Conservation (phyloP, 1,140 invertebrate species). For the Drosophila novamexicana region DNA sequence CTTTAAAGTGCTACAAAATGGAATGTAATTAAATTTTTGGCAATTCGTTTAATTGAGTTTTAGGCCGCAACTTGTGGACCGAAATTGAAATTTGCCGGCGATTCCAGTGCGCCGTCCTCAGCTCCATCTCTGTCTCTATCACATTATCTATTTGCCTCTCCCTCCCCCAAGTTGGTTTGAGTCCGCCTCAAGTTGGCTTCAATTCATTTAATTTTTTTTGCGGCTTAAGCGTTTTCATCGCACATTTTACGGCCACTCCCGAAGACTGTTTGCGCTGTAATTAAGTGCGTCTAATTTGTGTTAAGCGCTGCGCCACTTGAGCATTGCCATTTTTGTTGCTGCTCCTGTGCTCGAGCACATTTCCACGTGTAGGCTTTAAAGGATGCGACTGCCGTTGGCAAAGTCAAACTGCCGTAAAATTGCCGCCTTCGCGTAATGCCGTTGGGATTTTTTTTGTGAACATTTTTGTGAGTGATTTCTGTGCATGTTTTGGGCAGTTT, state of each 20-base stretch:
- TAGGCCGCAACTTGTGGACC: constrained; percentile 68
- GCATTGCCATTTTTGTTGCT: constrained; percentile 47
- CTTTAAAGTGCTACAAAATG: constrained; percentile 45
- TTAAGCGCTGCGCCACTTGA: constrained; percentile 77
- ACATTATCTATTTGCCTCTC: not conserved
- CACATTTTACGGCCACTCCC: constrained; percentile 59
- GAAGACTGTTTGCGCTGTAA: constrained; percentile 75
- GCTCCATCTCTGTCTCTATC: not conserved
- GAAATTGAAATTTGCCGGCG: constrained; percentile 58
- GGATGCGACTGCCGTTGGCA: constrained; percentile 50
- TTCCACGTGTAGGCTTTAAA: constrained; percentile 58
- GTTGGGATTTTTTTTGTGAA: constrained; percentile 48
- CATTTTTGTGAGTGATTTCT: constrained; percentile 69
- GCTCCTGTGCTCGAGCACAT: constrained; percentile 35
- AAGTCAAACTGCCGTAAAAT: constrained; percentile 70
- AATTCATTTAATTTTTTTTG: constrained; percentile 47
- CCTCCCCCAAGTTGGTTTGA: constrained; percentile 4
- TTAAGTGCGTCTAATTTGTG: constrained; percentile 83
- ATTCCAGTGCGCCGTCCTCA: not conserved
- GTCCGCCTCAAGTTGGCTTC: constrained; percentile 35
- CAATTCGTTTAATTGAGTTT: constrained; percentile 81
- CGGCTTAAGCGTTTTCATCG: constrained; percentile 48
- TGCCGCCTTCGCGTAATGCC: constrained; percentile 42
- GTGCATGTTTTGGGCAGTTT: constrained; percentile 31
- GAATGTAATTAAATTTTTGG: constrained; percentile 78